Evolutionary conservation across 2,797 vertebrate genomes (phyloP).

Genomic region (Amazonetta brasiliensis): DNA sequence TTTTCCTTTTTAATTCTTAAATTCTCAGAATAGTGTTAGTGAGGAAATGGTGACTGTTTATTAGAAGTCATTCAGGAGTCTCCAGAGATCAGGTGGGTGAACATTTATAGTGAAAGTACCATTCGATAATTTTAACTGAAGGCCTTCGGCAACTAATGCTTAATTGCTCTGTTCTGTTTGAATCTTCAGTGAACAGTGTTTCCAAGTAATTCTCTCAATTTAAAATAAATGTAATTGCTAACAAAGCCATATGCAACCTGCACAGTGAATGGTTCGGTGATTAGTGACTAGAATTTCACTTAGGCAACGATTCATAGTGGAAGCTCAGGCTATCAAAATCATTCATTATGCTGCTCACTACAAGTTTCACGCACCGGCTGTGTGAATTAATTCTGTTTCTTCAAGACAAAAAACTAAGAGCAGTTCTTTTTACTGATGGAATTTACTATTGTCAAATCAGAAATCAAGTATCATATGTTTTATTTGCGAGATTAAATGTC

Average conservation of each 20-base stretch:
- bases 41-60: not conserved
- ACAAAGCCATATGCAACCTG: conserved; percentile 41
- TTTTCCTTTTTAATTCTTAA: not conserved
- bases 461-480: not conserved
- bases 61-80: not conserved
- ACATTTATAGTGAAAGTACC: not conserved
- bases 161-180: conserved; percentile 53
- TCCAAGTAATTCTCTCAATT: conserved; percentile 39
- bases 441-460: not conserved
- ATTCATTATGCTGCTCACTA: conserved; percentile 20
- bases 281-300: conserved; percentile 60
- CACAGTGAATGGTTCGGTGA: conserved; percentile 54
- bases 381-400: conserved; percentile 13
- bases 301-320: not conserved
- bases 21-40: not conserved
- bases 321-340: conserved; percentile 33
- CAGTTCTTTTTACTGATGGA: not conserved
- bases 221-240: conserved; percentile 64
- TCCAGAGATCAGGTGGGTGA: not conserved
- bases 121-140: not conserved
- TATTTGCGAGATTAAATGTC: not conserved
- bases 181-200: conserved; percentile 45
- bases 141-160: conserved; percentile 23
- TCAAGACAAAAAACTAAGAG: not conserved
- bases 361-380: not conserved